Evolutionary conservation across 2,797 vertebrate species (phyloP), one percentile per base, ranked within the genome.

Genomic region (Leptatherina wallacei): DNA sequence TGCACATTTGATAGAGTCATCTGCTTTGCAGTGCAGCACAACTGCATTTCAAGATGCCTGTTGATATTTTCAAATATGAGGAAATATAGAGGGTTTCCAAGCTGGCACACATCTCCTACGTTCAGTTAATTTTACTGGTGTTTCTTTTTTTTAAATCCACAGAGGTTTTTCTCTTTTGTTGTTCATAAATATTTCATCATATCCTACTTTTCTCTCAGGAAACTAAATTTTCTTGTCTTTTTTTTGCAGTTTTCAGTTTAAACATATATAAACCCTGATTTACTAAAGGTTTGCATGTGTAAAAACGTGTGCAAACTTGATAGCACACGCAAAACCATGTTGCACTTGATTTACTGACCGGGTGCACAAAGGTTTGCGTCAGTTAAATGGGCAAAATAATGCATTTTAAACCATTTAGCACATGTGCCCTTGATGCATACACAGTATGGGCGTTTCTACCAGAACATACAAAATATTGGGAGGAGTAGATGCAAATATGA

Each of bases 1-100:
- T 22, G 75, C 66, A 80, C 65, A 60, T 77, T 51, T 75, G 68
- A 85, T 58, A 49, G 70, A 89, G 33, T 52, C 72, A 75, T 82
- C 75, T 81, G 86, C 63, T 77, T 57, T 44, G 27, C 36, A 20
- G 58, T 51, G 62, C 30, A 32, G 74, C 71, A 71, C 49, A 71
- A 49, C 47, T 71, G 51, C 69, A 66, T 65, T 66, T 65, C 22
- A 32, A 67, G 68, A 82, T 77, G 33, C 35, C 30, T 62, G 76
- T 77, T 76, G 74, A 78, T 83, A 69, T 77, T 75, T 78, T 66
- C 27, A 74, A 69, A 78, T 69, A 40, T 68, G 18, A 33, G 64
- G 24, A 62, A 65, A 69, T 70, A 59, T 35, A 29, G 33, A 35
- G 20, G 27, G 18, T 32, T 68, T 74, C 12, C 9, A 35, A 52